These are phyloP conservation scores for Ctenomys sociabilis DNA, from an alignment of 2,113 vertebrate species.

Conservation along the genomic window DNA sequence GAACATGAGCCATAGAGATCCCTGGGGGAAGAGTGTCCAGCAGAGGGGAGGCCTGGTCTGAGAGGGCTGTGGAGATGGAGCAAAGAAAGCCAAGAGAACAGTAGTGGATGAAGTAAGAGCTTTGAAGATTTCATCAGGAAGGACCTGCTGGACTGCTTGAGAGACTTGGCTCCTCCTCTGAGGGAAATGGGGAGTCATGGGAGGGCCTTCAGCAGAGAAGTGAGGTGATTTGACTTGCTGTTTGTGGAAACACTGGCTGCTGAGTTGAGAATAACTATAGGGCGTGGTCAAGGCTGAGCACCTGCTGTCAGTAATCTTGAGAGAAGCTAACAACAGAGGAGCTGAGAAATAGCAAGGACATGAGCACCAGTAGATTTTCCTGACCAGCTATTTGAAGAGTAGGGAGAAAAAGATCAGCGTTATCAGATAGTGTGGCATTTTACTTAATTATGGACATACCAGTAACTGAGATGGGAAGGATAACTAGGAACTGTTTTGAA, in stretches of 20 bases:
- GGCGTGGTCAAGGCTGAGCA: not conserved
- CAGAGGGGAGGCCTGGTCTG: not conserved
- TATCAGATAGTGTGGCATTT: not conserved
- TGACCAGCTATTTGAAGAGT: not conserved
- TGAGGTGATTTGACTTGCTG: not conserved
- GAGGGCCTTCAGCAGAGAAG: not conserved
- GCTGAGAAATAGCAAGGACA: slow-evolving; percentile 1
- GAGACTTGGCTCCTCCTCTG: not conserved
- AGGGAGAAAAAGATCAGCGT: not conserved
- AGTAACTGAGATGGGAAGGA: slow-evolving; percentile 16
- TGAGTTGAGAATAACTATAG: not conserved
- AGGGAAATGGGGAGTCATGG: not conserved
- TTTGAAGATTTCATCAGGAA: not conserved
- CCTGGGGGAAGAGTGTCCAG: not conserved
- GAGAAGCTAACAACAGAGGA: not conserved
- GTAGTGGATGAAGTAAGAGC: not conserved
- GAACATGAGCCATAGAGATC: not conserved
- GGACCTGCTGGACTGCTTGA: not conserved
- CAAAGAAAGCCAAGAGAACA: not conserved
- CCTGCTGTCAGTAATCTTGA: not conserved
- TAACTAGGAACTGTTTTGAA: slow-evolving; percentile 21
- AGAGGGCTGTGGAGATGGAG: not conserved
- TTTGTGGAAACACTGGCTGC: not conserved
- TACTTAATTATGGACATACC: slow-evolving; percentile 31
- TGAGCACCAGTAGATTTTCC: not conserved